Percentiles rank a stretch among this genome's conserved stretches.
Conservation (phyloP, 2,888 invertebrate species). For the Lithodes maja region DNA sequence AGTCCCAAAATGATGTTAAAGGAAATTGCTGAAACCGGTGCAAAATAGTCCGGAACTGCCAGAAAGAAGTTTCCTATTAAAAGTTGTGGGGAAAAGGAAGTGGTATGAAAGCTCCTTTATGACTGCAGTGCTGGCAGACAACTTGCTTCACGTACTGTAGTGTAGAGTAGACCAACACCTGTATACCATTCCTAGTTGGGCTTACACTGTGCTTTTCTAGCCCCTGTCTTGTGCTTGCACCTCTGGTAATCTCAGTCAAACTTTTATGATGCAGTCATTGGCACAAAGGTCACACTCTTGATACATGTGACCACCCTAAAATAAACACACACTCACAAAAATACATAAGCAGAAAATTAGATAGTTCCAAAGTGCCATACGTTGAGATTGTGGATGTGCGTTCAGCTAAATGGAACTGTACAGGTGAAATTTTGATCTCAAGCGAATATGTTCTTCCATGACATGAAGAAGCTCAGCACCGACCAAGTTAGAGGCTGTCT, state of each 20-base stretch:
- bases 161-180: slow-evolving; percentile 61
- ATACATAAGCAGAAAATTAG: slow-evolving; percentile 12
- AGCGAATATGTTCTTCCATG: slow-evolving; percentile 59
- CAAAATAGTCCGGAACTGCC: too few species aligned
- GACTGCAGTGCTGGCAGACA: slow-evolving; percentile 46
- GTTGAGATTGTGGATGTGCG: slow-evolving; percentile 42
- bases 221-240: slow-evolving; percentile 61
- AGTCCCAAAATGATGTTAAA: too few species aligned
- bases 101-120: slow-evolving; percentile 34
- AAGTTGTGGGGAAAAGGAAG: neutral
- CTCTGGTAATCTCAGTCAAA: slow-evolving; percentile 50
- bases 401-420: slow-evolving; percentile 37
- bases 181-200: slow-evolving; percentile 67
- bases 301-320: slow-evolving; percentile 7
- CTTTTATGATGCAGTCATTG: slow-evolving; percentile 39
- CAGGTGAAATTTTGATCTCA: slow-evolving; percentile 64
- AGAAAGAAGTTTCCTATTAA: too few species aligned
- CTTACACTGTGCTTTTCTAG: slow-evolving; percentile 61
- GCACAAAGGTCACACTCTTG: slow-evolving; percentile 38
- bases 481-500: slow-evolving; percentile 21
- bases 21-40: too few species aligned
- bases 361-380: slow-evolving; percentile 55
- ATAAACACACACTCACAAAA: neutral
- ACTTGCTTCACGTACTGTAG: slow-evolving; percentile 63
- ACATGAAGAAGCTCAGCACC: slow-evolving; percentile 31